These are phyloP conservation scores for Lordiphosa clarofinis DNA, from an alignment of 1,140 invertebrate genomes.

Conservation along the genomic window DNA sequence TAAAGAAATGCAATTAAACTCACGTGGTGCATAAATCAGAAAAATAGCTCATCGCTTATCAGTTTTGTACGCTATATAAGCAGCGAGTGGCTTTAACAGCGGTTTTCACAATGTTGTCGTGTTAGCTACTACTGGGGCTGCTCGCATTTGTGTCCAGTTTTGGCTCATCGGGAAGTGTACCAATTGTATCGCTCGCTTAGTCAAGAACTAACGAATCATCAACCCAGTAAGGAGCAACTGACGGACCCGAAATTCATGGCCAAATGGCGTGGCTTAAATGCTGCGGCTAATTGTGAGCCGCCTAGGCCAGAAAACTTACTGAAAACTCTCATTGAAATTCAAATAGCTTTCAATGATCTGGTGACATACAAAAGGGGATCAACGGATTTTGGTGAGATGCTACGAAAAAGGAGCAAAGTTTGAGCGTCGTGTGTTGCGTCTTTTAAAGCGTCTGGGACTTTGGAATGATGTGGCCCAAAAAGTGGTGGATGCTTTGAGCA, in stretches of 20 bases:
- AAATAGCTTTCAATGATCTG: conserved; percentile 1
- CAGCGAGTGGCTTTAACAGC: too few relatives aligned
- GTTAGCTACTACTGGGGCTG: too few relatives aligned
- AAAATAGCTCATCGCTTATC: too few relatives aligned
- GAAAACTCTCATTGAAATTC: neutral
- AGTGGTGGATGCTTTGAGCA: neutral
- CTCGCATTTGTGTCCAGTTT: too few relatives aligned
- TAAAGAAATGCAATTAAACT: too few relatives aligned
- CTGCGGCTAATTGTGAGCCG: too few relatives aligned
- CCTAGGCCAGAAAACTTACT: neutral
- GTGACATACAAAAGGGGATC: too few relatives aligned
- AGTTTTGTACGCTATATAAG: too few relatives aligned
- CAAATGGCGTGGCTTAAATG: neutral
- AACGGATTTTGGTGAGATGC: neutral
- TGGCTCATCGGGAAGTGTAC: neutral
- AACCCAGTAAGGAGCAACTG: neutral
- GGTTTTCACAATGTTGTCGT: too few relatives aligned
- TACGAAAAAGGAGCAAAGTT: neutral
- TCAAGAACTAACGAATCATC: neutral
- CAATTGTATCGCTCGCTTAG: neutral
- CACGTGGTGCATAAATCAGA: too few relatives aligned
- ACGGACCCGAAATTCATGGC: neutral
- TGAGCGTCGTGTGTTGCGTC: neutral
- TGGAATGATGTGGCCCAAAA: neutral
- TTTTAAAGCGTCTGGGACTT: neutral